Percentiles rank a stretch among this genome's conserved stretches.
Evolutionary conservation across 2,888 invertebrate species (phyloP).

Genomic region (Xestoiulus laeticollis): DNA sequence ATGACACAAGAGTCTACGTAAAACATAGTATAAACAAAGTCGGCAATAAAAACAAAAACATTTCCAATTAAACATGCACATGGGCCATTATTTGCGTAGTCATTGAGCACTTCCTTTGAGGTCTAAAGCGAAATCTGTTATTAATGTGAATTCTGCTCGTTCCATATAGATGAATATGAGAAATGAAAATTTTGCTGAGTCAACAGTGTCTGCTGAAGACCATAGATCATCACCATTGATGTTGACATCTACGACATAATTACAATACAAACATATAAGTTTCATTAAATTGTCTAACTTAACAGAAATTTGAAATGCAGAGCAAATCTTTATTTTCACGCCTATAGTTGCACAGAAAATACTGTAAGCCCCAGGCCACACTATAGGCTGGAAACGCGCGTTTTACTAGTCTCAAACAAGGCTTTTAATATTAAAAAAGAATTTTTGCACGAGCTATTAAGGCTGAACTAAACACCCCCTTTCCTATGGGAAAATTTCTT

Average conservation of each 20-base stretch:
- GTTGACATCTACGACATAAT: background rate
- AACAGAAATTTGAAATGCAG: too few species aligned
- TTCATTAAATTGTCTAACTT: too few species aligned
- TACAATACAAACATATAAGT: too few species aligned
- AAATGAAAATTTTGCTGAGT: background rate
- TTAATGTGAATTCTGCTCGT: background rate
- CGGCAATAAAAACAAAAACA: background rate
- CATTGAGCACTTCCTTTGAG: background rate
- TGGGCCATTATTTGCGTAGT: background rate
- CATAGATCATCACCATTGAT: background rate
- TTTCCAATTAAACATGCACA: background rate
- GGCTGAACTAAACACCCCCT: too few species aligned
- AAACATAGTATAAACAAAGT: background rate
- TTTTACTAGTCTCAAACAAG: too few species aligned
- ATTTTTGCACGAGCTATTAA: too few species aligned
- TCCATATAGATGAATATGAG: background rate
- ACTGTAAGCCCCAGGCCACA: too few species aligned
- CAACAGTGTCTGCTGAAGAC: background rate
- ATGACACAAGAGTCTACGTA: background rate
- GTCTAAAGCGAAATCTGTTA: background rate
- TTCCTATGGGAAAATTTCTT: too few species aligned
- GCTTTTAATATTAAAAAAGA: too few species aligned
- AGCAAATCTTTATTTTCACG: too few species aligned
- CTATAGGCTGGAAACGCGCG: too few species aligned
- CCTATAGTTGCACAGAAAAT: too few species aligned